Evolutionary conservation across 1,140 invertebrate genomes (phyloP), one percentile per base, ranked within the genome.

Genomic region (Drosophila melanica): DNA sequence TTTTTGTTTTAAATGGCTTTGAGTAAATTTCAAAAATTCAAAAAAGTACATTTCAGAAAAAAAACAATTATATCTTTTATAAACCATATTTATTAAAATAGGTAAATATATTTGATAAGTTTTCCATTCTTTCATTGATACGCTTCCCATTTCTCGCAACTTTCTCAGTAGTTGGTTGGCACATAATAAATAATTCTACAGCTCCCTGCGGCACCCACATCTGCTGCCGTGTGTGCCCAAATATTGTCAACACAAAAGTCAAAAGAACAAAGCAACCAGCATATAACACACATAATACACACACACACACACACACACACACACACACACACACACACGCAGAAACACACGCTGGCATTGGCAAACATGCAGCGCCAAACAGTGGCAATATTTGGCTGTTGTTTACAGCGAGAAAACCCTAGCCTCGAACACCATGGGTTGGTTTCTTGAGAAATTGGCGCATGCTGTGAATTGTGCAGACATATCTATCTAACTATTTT

Each of bases 401-500:
- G 72, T 75, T 75, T 76, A 76, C 73, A 76, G 54, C 41, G 47
- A 35, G 53, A 1, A 35, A 60, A 62, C 81, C 81, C 81, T 77
- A 65, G 81, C 68, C 81, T 64, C 68, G 77, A 67, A 62, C 67
- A 55, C 68, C 64, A 77, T 68, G 71, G 70, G 70, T 81, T 53
- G 77, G 75, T 90, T 87, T 87, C 82, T 70, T 84, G 68, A 78
- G 82, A 87, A 87, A 87, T 89, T 87, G 82, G 82, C 82, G 82
- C 82, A 87, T 89, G 82, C 82, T 87, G 82, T 79, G 73, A 76
- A 66, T 71, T 71, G 82, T 75, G 78, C 70, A 74, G 65, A 67
- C 79, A 72, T 72, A 87, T 85, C 69, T 86, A 62, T 72, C 37
- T 65, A 71, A 55, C 27, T 75, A 71, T 86, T 70, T 75, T 87